Evolutionary conservation across 2,113 vertebrate genomes (phyloP).

Genomic region (Geothlypis trichas): DNA sequence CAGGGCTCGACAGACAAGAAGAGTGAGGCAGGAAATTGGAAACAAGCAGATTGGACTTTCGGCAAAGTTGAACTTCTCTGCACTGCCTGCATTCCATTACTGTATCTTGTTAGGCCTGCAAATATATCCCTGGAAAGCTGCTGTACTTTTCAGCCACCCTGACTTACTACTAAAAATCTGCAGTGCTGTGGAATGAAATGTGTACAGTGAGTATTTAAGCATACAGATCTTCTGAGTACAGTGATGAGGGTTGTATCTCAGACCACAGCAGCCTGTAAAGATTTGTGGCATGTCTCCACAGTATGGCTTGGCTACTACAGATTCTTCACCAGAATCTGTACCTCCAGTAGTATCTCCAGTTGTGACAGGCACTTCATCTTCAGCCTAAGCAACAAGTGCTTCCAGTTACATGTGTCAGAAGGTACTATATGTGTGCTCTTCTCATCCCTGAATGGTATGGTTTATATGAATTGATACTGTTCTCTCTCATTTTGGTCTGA

Average conservation of each 20-base stretch:
- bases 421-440: not conserved
- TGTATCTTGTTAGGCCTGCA: not conserved
- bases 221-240: not conserved
- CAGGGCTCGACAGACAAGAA: not conserved
- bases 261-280: not conserved
- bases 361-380: not conserved
- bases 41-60: not conserved
- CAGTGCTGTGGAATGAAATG: not conserved
- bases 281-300: rapidly evolving
- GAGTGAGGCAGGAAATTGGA: not conserved
- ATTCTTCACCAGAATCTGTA: not conserved
- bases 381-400: not conserved
- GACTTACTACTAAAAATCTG: not conserved
- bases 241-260: not conserved
- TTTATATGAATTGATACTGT: not conserved
- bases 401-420: not conserved
- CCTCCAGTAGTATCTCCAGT: not conserved
- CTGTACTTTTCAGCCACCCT: not conserved
- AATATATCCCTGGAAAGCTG: not conserved
- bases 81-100: not conserved
- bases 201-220: not conserved
- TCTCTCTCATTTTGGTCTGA: not conserved
- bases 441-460: not conserved
- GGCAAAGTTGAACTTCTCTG: not conserved
- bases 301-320: not conserved